Percentiles rank a stretch among this genome's conserved stretches.
Conservation (phyloP, 2,888 invertebrate species). For the Arctia plantaginis region DNA sequence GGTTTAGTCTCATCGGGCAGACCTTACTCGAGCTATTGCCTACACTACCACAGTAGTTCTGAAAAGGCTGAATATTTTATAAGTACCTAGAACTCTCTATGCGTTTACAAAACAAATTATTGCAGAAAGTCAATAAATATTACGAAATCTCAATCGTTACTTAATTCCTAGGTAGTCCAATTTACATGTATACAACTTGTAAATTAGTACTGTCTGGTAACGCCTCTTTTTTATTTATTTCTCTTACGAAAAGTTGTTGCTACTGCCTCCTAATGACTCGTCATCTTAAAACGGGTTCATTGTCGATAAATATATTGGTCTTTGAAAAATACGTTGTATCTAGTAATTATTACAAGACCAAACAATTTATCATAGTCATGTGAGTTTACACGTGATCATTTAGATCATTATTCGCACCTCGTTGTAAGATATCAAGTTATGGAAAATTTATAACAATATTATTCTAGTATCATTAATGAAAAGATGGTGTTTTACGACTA, state of each 20-base stretch:
- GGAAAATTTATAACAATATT: neutral
- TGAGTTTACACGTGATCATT: neutral
- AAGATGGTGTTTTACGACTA: neutral
- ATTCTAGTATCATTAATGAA: neutral
- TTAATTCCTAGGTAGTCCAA: neutral
- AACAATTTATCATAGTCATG: neutral
- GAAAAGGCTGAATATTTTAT: too few relatives aligned
- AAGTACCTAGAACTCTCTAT: neutral
- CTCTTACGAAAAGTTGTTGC: neutral
- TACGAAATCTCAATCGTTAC: neutral
- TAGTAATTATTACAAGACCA: neutral
- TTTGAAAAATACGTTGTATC: neutral
- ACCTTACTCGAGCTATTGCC: too few relatives aligned
- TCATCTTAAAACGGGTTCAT: neutral
- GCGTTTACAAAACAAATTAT: neutral
- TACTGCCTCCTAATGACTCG: neutral
- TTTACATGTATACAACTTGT: neutral
- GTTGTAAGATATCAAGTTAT: neutral
- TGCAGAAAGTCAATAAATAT: neutral
- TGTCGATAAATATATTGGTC: neutral
- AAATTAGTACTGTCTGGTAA: neutral
- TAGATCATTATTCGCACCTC: neutral
- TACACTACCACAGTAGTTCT: too few relatives aligned
- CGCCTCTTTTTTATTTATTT: neutral
- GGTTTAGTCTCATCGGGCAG: too few relatives aligned